These are phyloP conservation scores for Drosophila setosimentum DNA, from an alignment of 2,888 invertebrate genomes.

Conservation along the genomic window DNA sequence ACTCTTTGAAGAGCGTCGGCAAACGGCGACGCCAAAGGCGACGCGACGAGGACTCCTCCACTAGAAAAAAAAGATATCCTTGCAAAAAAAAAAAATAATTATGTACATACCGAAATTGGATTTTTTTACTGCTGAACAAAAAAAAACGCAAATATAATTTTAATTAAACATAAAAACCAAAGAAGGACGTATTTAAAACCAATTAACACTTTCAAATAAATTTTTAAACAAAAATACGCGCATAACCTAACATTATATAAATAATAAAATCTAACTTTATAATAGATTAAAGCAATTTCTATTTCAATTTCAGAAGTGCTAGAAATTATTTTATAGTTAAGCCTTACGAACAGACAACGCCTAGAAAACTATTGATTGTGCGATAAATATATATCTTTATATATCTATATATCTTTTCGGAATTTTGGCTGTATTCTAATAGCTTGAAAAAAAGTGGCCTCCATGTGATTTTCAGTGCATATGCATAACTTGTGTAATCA, in stretches of 20 bases:
- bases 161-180: conserved; percentile 1
- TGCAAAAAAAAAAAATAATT: conserved; percentile 59
- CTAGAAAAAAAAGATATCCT: conserved; percentile 63
- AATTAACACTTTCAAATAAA: background rate
- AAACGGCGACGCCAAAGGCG: conserved; percentile 40
- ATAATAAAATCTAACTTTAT: background rate
- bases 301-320: conserved; percentile 3
- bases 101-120: conserved; percentile 79
- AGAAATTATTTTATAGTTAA: background rate
- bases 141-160: conserved; percentile 25
- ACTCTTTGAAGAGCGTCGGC: conserved; percentile 43
- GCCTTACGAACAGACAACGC: conserved; percentile 25
- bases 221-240: conserved; percentile 2
- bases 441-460: background rate
- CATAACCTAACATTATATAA: conserved; percentile 14
- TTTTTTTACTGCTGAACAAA: conserved; percentile 38
- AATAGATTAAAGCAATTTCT: background rate
- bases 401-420: background rate
- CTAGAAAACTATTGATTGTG: conserved; percentile 6
- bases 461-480: conserved; percentile 14
- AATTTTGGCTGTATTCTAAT: background rate
- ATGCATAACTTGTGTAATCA: conserved; percentile 51
- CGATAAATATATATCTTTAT: background rate
- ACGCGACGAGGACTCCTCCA: conserved; percentile 47
- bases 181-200: conserved; percentile 1